Percentiles rank a stretch among this genome's conserved stretches.
Conservation (phyloP, 2,113 vertebrate genomes). For the Promerops cafer region DNA sequence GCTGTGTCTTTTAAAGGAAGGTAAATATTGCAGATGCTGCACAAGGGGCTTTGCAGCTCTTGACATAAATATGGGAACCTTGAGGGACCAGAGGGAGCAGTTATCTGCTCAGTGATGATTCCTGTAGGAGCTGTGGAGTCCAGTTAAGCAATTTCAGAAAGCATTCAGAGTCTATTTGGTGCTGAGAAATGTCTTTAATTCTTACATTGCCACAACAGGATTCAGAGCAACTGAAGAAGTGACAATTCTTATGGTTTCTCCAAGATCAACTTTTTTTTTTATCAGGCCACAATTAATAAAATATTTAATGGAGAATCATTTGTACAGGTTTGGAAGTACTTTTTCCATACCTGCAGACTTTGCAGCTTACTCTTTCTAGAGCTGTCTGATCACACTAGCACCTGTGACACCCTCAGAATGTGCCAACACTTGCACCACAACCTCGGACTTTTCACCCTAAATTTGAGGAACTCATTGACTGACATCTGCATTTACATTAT, state of each 20-base stretch:
- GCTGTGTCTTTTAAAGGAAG: background rate
- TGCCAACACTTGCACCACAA: background rate
- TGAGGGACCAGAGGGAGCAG: background rate
- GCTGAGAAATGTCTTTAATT: background rate
- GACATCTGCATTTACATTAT: background rate
- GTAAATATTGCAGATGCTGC: background rate
- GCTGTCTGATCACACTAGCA: background rate
- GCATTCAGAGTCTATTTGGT: background rate
- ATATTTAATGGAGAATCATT: background rate
- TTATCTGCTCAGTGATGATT: background rate
- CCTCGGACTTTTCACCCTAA: background rate
- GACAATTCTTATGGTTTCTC: background rate
- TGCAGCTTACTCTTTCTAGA: background rate
- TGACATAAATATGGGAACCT: too few species aligned
- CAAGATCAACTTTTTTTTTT: background rate
- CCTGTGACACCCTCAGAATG: background rate
- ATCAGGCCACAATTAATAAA: background rate
- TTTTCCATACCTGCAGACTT: background rate
- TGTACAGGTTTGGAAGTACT: background rate
- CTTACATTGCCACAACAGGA: background rate
- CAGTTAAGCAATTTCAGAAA: background rate
- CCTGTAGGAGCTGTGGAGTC: background rate
- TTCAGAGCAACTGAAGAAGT: background rate
- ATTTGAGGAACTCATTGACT: background rate
- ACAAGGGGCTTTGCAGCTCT: background rate